Conservation (phyloP, 2,888 invertebrate genomes). For the Loripinus fragilis region DNA sequence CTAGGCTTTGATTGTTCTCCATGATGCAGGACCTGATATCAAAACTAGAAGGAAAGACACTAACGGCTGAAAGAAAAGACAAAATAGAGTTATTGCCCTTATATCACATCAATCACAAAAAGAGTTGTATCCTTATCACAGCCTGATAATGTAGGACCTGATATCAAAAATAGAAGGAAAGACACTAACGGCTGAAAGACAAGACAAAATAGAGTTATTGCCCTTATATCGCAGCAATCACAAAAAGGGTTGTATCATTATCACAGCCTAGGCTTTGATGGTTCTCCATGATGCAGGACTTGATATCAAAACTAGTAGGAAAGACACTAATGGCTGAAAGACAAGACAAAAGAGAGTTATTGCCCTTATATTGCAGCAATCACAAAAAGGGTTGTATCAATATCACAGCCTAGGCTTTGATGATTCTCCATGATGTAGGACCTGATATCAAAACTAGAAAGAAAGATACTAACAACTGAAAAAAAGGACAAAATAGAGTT, state of each 20-base stretch:
- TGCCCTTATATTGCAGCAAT: no score
- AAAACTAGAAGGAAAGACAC: slow-evolving; percentile 30
- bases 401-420: not conserved
- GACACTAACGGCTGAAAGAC: slow-evolving; percentile 32
- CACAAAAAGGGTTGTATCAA: slow-evolving; percentile 53
- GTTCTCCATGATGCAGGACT: slow-evolving; percentile 29
- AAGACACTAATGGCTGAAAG: slow-evolving; percentile 31
- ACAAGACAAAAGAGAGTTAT: no score
- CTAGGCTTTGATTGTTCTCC: slow-evolving; percentile 5
- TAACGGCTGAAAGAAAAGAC: slow-evolving; percentile 30
- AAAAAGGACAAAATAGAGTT: no score
- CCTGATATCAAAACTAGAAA: slow-evolving; percentile 27
- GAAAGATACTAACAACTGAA: slow-evolving; percentile 34
- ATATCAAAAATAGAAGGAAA: slow-evolving; percentile 30
- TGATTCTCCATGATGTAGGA: slow-evolving; percentile 28
- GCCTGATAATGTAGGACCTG: slow-evolving; percentile 25
- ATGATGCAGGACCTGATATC: slow-evolving; percentile 26
- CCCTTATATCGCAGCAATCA: slow-evolving; percentile 76
- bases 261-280: not conserved
- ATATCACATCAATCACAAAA: slow-evolving; percentile 73
- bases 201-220: no score
- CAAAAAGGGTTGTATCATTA: slow-evolving; percentile 50
- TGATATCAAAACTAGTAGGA: slow-evolving; percentile 29
- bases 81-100: no score
- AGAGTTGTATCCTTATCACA: slow-evolving; percentile 26